Percentiles rank a stretch among this genome's conserved stretches.
Evolutionary conservation across 2,113 vertebrate species (phyloP).

Genomic region (Seriola dumerili): DNA sequence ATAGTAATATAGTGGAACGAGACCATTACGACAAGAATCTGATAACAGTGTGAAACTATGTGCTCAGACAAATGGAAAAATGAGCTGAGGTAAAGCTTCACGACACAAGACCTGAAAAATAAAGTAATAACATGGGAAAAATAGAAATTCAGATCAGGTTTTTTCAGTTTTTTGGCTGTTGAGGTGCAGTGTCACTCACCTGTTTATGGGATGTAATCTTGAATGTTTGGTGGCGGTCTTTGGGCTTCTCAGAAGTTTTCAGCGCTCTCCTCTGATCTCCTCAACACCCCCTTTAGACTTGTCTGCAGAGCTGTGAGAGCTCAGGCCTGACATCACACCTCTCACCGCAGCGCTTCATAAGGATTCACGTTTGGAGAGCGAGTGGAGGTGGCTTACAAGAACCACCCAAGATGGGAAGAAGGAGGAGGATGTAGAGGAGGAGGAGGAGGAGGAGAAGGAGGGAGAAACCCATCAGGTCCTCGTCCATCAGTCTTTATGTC

Average conservation of each 20-base stretch:
- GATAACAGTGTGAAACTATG: conserved; percentile 67
- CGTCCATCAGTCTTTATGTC: conserved; percentile 31
- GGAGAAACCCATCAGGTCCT: conserved; percentile 20
- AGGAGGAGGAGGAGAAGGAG: conserved; percentile 33
- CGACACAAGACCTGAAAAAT: background rate
- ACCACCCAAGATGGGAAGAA: conserved; percentile 66
- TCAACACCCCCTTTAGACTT: background rate
- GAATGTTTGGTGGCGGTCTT: background rate
- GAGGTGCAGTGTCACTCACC: conserved; percentile 61
- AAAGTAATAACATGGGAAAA: background rate
- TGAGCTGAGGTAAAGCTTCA: background rate
- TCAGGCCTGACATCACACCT: conserved; percentile 45
- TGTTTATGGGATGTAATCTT: conserved; percentile 44
- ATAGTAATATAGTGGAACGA: conserved; percentile 71
- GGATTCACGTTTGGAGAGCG: conserved; percentile 60
- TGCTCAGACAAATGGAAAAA: background rate
- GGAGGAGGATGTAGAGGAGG: conserved; percentile 20
- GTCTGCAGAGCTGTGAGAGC: conserved; percentile 15
- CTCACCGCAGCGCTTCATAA: conserved; percentile 29
- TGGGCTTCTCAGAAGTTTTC: conserved; percentile 1
- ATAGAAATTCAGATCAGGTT: background rate
- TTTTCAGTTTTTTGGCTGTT: background rate
- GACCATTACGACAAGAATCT: conserved; percentile 43
- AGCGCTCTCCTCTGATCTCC: background rate
- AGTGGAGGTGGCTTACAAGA: conserved; percentile 52